phyloP scores from a whole-genome alignment of 2,113 vertebrate genomes.

The Gymnorhina tibicen region DNA sequence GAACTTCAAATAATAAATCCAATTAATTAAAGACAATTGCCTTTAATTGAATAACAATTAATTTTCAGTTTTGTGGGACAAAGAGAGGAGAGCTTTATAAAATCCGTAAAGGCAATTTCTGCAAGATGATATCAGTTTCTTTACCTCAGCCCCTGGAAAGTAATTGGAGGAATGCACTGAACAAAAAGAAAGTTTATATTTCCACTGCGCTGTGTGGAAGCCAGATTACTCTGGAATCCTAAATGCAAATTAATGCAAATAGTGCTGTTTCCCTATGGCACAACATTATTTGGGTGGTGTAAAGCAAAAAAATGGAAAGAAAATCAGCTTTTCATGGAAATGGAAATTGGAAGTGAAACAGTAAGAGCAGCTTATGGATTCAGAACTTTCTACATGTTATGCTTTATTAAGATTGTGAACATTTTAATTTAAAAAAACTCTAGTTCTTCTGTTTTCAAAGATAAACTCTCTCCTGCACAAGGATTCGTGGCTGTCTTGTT shows the following conservation, averaged over 20 bases:
- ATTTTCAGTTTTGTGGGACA: neutral
- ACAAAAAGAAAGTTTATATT: neutral
- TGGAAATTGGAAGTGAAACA: neutral
- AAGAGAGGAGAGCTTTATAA: neutral
- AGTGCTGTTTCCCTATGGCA: neutral
- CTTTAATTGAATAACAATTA: neutral
- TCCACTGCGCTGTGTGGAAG: neutral
- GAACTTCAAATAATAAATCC: neutral
- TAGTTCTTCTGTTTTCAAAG: neutral
- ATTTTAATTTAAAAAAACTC: neutral
- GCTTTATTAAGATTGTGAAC: neutral
- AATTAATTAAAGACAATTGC: neutral
- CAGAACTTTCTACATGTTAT: neutral
- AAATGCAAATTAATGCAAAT: neutral
- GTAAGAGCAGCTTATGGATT: neutral
- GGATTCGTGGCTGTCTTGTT: neutral
- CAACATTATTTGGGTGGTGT: neutral
- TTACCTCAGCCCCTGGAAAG: neutral
- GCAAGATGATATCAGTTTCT: neutral
- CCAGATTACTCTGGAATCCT: neutral
- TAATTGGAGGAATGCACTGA: neutral
- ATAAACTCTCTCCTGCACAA: neutral
- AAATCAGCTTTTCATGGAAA: neutral
- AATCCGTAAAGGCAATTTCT: neutral
- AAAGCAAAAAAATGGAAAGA: neutral